phyloP scores from a whole-genome alignment of 2,888 invertebrate genomes.

The Noctua comes region DNA sequence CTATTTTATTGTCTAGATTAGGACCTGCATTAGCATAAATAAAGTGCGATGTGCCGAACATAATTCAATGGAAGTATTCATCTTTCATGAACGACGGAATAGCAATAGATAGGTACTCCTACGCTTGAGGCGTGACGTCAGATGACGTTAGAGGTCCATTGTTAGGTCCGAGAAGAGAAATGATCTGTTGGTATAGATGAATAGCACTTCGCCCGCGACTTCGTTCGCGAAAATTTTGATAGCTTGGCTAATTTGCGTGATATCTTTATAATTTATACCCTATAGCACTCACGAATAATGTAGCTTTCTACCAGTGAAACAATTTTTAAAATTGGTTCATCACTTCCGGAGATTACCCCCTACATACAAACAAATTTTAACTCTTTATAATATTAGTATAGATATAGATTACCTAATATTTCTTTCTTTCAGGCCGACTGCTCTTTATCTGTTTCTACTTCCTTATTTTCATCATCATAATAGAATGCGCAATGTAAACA shows the following conservation, averaged over 20 bases:
- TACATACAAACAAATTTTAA: no score
- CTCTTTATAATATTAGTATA: no score
- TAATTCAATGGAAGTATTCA: constrained; percentile 20
- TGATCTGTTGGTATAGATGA: no score
- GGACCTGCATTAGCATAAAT: constrained; percentile 24
- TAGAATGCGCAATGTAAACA: not conserved
- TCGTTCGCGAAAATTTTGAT: no score
- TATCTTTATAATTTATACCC: no score
- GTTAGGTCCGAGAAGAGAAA: constrained; percentile 1
- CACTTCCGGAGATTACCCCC: no score
- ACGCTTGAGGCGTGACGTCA: constrained; percentile 5
- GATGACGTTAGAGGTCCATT: constrained; percentile 12
- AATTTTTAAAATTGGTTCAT: no score
- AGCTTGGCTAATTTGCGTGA: no score
- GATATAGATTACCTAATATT: no score
- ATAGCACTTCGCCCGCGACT: no score
- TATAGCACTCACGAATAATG: no score
- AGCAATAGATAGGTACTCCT: not conserved
- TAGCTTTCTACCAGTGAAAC: no score
- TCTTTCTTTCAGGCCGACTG: not conserved
- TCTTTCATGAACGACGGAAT: constrained; percentile 17
- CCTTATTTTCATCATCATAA: constrained; percentile 2
- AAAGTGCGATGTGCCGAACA: constrained; percentile 12
- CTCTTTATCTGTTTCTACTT: constrained; percentile 17
- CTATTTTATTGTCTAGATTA: constrained; percentile 26